These are phyloP conservation scores for Eulemur rubriventer DNA, from an alignment of 2,797 vertebrate genomes.

Conservation along the genomic window DNA sequence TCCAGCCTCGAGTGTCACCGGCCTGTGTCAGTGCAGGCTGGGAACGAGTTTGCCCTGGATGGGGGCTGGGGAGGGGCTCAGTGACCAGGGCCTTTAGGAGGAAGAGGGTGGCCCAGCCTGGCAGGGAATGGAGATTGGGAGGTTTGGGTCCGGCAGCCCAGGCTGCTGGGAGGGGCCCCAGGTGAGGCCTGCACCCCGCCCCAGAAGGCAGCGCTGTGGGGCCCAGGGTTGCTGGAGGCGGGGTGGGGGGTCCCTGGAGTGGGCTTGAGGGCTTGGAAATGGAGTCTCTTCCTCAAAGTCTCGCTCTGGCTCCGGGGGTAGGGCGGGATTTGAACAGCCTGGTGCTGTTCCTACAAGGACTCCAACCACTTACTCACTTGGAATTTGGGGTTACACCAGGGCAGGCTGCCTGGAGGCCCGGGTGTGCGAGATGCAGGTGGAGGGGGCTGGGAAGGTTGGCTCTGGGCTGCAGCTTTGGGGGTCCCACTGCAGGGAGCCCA, in stretches of 20 bases:
- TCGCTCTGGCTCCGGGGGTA: rapidly evolving
- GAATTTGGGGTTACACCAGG: rapidly evolving
- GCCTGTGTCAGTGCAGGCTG: background rate
- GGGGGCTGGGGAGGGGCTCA: rapidly evolving
- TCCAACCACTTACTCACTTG: rapidly evolving
- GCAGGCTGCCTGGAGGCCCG: rapidly evolving
- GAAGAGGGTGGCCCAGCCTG: rapidly evolving
- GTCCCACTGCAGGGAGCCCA: background rate
- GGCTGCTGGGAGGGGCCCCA: too few species aligned
- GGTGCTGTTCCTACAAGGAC: rapidly evolving
- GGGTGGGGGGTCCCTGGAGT: background rate
- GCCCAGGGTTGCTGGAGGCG: too few species aligned
- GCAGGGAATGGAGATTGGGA: background rate
- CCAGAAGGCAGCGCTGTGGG: background rate
- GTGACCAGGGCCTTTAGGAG: background rate
- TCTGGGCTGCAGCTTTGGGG: rapidly evolving
- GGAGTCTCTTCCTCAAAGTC: rapidly evolving
- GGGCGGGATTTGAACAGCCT: background rate
- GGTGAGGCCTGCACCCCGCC: rapidly evolving
- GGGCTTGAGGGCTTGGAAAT: rapidly evolving
- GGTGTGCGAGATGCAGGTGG: background rate
- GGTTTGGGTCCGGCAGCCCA: rapidly evolving
- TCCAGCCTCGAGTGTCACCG: rapidly evolving
- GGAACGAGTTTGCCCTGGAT: background rate
- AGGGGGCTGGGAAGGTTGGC: background rate